These are phyloP conservation scores for Drosophila crucigera DNA, from an alignment of 2,888 invertebrate genomes.

Conservation along the genomic window DNA sequence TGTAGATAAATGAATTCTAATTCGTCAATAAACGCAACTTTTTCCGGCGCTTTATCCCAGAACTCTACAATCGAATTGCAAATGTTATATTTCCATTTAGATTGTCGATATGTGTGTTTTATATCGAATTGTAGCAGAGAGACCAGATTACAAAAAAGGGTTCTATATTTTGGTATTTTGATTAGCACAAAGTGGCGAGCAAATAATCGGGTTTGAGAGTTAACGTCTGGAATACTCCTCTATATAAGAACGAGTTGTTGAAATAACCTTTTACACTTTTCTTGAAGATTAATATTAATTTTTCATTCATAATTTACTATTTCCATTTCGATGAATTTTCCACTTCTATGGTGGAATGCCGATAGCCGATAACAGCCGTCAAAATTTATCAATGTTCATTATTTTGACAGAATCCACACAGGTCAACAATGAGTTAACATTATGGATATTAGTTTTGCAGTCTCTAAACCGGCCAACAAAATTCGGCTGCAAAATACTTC, in stretches of 20 bases:
- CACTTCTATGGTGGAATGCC: not conserved
- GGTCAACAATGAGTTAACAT: not conserved
- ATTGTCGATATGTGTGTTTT: conserved; percentile 28
- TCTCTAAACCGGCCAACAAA: not conserved
- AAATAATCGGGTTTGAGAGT: not conserved
- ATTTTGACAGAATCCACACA: not conserved
- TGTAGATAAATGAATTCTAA: conserved; percentile 26
- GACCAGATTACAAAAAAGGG: conserved; percentile 25
- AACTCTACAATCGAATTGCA: conserved; percentile 56
- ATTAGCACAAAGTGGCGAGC: too few species aligned
- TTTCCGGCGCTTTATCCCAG: conserved; percentile 59
- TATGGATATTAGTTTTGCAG: not conserved
- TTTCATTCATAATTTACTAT: not conserved
- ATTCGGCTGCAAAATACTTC: not conserved
- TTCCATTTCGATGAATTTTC: not conserved
- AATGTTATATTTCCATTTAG: conserved; percentile 34
- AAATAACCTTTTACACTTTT: not conserved
- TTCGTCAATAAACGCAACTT: conserved; percentile 36
- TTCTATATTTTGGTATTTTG: conserved; percentile 2
- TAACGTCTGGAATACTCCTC: not conserved
- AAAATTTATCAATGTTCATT: not conserved
- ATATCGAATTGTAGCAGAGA: conserved; percentile 27
- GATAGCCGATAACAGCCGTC: not conserved
- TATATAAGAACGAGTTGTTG: not conserved
- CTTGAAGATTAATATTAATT: not conserved